Evolutionary conservation across 2,888 invertebrate genomes (phyloP).

Genomic region (Ditylenchus weischeri): DNA sequence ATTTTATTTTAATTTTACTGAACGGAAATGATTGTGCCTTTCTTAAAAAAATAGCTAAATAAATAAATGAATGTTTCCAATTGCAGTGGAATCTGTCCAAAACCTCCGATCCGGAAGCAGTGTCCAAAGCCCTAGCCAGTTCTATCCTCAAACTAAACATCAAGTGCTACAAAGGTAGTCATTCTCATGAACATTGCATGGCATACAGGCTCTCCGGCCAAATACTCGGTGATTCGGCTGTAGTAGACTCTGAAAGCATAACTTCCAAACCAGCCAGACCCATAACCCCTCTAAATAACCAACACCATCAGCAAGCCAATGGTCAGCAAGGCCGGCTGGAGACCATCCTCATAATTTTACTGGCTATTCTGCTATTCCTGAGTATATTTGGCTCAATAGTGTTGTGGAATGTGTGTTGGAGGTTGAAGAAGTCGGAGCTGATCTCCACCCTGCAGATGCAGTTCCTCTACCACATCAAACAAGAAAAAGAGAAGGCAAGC

Average conservation of each 20-base stretch:
- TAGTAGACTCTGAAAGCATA: slow-evolving; percentile 3
- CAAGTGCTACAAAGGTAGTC: background rate
- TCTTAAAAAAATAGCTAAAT: too few relatives aligned
- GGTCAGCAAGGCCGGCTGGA: slow-evolving; percentile 15
- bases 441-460: slow-evolving; percentile 54
- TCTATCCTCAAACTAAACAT: slow-evolving; percentile 1
- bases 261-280: slow-evolving; percentile 10
- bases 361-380: slow-evolving; percentile 36
- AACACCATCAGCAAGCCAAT: slow-evolving; percentile 6
- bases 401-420: slow-evolving; percentile 48
- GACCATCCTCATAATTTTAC: slow-evolving; percentile 38
- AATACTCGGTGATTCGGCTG: slow-evolving; percentile 2
- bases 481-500: slow-evolving; percentile 37
- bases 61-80: too few relatives aligned
- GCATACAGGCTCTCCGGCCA: slow-evolving; percentile 21
- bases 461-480: slow-evolving; percentile 46
- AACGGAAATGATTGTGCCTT: background rate
- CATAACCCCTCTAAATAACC: slow-evolving; percentile 2
- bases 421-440: slow-evolving; percentile 44
- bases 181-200: slow-evolving; percentile 12
- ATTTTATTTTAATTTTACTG: background rate
- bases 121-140: background rate
- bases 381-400: slow-evolving; percentile 32
- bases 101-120: background rate
- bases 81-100: slow-evolving; percentile 8